Conservation (phyloP, 53 echinoderm and acorn worm species). For the Astropecten irregularis region DNA sequence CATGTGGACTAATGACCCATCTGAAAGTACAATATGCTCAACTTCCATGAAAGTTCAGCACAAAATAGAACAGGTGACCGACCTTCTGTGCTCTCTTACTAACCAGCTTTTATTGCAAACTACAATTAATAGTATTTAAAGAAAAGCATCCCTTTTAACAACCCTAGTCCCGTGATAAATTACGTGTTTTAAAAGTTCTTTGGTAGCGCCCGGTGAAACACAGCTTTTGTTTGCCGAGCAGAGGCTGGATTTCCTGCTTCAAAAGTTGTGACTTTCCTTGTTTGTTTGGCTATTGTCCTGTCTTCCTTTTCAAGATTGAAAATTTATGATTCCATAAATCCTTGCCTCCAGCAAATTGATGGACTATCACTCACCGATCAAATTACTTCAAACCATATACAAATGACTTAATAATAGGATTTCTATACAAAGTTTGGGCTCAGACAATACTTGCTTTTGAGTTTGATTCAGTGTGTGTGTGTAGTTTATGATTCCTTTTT, state of each 20-base stretch:
- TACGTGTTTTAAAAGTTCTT: neutral
- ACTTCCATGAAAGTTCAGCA: neutral
- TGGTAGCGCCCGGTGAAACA: neutral
- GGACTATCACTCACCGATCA: neutral
- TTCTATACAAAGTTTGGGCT: neutral
- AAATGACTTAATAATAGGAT: slow-evolving; percentile 47
- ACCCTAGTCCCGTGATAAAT: neutral
- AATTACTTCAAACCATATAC: slow-evolving; percentile 34
- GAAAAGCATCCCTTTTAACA: neutral
- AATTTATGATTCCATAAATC: neutral
- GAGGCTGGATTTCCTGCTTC: too few species aligned
- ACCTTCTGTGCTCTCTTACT: neutral
- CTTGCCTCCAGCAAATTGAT: neutral
- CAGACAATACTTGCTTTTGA: neutral
- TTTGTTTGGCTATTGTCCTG: neutral
- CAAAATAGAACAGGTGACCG: neutral
- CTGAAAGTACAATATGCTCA: too few species aligned
- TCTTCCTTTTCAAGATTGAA: neutral
- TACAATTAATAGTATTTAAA: neutral
- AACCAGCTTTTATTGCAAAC: neutral
- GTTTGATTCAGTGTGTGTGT: too few species aligned
- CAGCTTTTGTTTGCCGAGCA: neutral
- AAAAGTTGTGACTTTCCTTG: too few species aligned
- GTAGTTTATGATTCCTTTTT: too few species aligned
- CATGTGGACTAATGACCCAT: too few species aligned